Percentiles rank a stretch among this genome's conserved stretches.
These are phyloP conservation scores for Muntiacus muntjak DNA, from an alignment of 2,113 vertebrate genomes.

Conservation along the genomic window DNA sequence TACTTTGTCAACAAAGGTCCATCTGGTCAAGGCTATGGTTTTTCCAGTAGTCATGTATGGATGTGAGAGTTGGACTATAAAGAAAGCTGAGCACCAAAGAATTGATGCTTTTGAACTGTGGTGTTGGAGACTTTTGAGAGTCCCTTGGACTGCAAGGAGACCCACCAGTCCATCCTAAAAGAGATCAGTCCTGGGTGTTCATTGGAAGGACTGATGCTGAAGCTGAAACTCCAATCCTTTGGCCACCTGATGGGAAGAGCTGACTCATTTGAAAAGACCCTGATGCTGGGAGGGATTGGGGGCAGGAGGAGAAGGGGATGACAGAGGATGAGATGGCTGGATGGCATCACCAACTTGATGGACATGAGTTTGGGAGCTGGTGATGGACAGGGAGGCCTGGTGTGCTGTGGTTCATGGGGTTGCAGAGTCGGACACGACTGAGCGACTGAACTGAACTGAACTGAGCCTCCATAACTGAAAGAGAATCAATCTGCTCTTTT, in stretches of 20 bases:
- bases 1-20: background rate
- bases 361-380: background rate
- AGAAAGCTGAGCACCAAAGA: accelerated
- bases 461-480: background rate
- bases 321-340: background rate
- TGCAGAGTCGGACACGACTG: accelerated
- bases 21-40: background rate
- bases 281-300: background rate
- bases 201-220: background rate
- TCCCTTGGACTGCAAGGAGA: background rate
- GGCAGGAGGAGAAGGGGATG: background rate
- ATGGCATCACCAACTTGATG: background rate
- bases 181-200: background rate
- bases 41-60: background rate
- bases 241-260: background rate
- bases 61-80: background rate
- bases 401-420: accelerated
- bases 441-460: background rate
- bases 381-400: background rate
- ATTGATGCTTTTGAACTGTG: background rate
- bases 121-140: background rate
- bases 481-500: background rate
- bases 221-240: background rate
- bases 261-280: background rate
- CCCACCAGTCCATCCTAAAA: background rate